Evolutionary conservation across 2,113 vertebrate genomes (phyloP), one percentile per base, ranked within the genome.

Genomic region (Pelecanus crispus): DNA sequence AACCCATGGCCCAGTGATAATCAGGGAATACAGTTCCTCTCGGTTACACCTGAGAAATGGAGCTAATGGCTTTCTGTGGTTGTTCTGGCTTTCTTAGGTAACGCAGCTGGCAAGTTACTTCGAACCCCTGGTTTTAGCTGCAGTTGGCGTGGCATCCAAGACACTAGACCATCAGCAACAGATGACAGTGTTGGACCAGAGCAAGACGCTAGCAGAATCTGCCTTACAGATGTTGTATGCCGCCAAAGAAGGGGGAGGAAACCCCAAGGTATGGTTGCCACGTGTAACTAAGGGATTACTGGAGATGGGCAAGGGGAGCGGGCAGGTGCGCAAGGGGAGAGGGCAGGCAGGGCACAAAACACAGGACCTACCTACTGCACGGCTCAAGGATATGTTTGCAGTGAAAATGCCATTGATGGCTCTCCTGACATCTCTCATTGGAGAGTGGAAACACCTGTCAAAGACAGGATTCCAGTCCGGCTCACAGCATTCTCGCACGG

Each of bases 171-270:
- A 99, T 96, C 99, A 99, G 97, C 99, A 99, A 65, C 99, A 99
- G 97, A 99, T 99, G 99, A 99, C 98, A 0, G 98, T 99, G 79
- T 73, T 99, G 95, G 99, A 99, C 97, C 99, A 99, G 98, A 99
- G 99, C 88, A 99, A 99, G 97, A 99, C 99, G 0, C 98, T 99
- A 10, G 99, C 99, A 2, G 99, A 99, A 86, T 99, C 99, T 26
- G 99, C 99, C 36, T 96, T 99, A 45, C 99, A 99, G 98, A 99
- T 99, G 99, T 96, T 99, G 16, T 99, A 99, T 0, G 99, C 99
- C 11, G 99, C 99, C 92, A 99, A 99, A 94, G 99, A 99, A 97
- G 99, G 99, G 4, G 99, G 99, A 9, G 99, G 99, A 62, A 99
- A 99, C 95, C 99, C 99, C 73, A 99, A 99, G 99, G 99, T 99